phyloP scores from a whole-genome alignment of 1,140 invertebrate species.

The Heliconius hermathena region DNA sequence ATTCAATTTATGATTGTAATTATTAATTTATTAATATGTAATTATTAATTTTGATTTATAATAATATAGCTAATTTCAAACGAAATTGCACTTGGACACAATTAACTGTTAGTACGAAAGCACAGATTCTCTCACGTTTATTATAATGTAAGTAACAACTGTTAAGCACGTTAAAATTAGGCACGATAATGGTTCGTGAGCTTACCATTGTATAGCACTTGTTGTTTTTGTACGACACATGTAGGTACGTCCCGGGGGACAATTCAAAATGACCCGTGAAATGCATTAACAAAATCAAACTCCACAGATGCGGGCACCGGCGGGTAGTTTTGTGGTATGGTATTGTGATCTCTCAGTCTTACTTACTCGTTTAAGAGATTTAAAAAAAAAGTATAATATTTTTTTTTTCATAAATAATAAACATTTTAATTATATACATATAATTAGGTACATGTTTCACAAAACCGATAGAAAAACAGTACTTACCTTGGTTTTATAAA shows the following conservation, averaged over 20 bases:
- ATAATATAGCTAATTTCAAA: too few relatives aligned
- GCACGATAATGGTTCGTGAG: conserved; percentile 36
- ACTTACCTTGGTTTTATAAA: background rate
- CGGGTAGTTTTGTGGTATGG: background rate
- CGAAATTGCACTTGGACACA: too few relatives aligned
- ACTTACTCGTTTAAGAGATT: background rate
- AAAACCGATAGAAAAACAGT: background rate
- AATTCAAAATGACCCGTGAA: conserved; percentile 49
- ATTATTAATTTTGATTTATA: too few relatives aligned
- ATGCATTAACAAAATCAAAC: conserved; percentile 47
- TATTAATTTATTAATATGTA: too few relatives aligned
- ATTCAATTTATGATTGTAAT: too few relatives aligned
- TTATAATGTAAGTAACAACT: conserved; percentile 8
- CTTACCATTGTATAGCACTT: conserved; percentile 45
- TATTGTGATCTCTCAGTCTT: background rate
- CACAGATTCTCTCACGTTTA: conserved; percentile 33
- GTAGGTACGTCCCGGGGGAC: conserved; percentile 49
- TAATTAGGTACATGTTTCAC: too few relatives aligned
- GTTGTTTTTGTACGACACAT: conserved; percentile 61
- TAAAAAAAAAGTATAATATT: background rate
- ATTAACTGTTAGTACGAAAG: too few relatives aligned
- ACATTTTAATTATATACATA: background rate
- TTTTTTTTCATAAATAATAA: background rate
- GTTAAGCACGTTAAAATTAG: conserved; percentile 42
- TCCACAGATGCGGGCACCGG: conserved; percentile 57